A percentile compares a stretch with the other conserved stretches of the same genome.
Evolutionary conservation across 2,113 vertebrate species (phyloP).

Genomic region (Oenanthe oenanthe): DNA sequence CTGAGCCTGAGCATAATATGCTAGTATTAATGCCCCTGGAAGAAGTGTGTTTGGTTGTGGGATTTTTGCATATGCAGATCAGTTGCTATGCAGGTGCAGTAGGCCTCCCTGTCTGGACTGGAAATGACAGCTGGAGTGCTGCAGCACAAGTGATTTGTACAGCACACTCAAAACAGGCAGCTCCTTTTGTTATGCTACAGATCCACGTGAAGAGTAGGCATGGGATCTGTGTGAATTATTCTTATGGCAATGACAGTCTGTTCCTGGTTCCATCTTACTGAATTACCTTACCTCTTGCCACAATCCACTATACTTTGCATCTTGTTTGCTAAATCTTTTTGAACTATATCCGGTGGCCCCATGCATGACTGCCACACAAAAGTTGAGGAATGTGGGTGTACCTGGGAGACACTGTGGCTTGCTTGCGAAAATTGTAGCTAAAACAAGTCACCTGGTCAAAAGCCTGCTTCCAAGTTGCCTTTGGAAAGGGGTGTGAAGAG

Average conservation of each 20-base stretch:
- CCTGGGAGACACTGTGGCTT: background rate
- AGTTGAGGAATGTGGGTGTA: background rate
- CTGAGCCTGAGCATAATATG: background rate
- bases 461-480: background rate
- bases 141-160: background rate
- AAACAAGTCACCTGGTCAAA: background rate
- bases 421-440: background rate
- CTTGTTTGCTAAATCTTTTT: background rate
- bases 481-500: background rate
- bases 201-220: background rate
- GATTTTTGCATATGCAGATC: background rate
- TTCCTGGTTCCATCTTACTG: background rate
- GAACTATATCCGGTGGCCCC: accelerated
- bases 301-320: background rate
- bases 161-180: background rate
- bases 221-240: background rate
- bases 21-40: background rate
- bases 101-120: background rate
- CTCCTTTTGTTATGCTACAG: background rate
- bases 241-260: background rate
- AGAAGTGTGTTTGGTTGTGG: background rate
- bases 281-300: background rate
- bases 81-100: background rate
- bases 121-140: background rate
- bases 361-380: background rate